Evolutionary conservation across 2,113 vertebrate species (phyloP).

Genomic region (Eleginops maclovinus): DNA sequence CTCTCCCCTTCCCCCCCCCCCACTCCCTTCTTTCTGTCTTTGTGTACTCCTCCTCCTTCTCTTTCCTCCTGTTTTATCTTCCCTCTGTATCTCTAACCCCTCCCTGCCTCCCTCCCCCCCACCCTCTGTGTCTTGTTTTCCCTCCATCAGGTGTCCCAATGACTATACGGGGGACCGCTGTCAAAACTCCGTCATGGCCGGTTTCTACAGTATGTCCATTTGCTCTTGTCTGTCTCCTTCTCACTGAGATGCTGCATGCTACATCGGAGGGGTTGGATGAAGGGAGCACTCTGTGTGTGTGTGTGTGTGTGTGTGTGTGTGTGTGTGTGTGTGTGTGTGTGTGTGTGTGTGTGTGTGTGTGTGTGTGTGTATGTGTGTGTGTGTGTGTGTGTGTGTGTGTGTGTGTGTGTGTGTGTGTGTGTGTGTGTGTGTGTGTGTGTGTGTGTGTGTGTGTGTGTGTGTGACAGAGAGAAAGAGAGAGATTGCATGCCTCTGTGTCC

Average conservation of each 20-base stretch:
- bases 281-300: constrained; percentile 30
- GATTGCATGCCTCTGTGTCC: constrained; percentile 67
- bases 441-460: constrained; percentile 31
- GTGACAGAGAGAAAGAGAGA: background rate
- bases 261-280: constrained; percentile 59
- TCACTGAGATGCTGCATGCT: constrained; percentile 78
- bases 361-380: constrained; percentile 7
- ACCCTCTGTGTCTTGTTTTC: constrained; percentile 82
- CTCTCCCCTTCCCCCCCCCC: constrained; percentile 27
- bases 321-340: constrained; percentile 13
- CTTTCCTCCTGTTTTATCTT: constrained; percentile 57
- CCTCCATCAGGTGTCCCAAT: constrained; percentile 98
- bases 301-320: constrained; percentile 30
- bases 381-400: constrained; percentile 25
- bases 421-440: constrained; percentile 1
- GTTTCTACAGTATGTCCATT: constrained; percentile 99
- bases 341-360: constrained; percentile 15
- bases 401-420: constrained; percentile 31
- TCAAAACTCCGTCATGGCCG: constrained; percentile 99
- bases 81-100: constrained; percentile 59
- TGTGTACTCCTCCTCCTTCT: constrained; percentile 41
- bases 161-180: constrained; percentile 99
- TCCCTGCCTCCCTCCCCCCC: constrained; percentile 27
- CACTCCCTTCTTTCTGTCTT: constrained; percentile 41
- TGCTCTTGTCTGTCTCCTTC: constrained; percentile 81